Evolutionary conservation across 1,140 invertebrate genomes (phyloP).

Genomic region (Linepithema humile): DNA sequence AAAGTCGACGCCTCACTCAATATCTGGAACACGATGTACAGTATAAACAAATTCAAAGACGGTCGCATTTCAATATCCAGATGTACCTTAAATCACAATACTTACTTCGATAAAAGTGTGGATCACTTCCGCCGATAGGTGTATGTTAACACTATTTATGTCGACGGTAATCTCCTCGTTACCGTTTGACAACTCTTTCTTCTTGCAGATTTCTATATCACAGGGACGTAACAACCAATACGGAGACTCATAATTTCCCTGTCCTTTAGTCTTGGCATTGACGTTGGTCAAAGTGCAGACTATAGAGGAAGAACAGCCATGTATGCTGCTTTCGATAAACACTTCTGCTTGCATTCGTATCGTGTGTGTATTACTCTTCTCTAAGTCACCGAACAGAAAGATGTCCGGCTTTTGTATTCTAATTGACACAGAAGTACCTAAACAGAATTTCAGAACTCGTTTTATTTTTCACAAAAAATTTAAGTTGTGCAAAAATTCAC

Average conservation of each 20-base stretch:
- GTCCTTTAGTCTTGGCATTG: constrained; percentile 85
- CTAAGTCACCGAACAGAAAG: constrained; percentile 90
- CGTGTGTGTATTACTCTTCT: constrained; percentile 88
- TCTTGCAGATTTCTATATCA: constrained; percentile 89
- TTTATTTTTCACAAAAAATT: not conserved
- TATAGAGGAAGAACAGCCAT: constrained; percentile 87
- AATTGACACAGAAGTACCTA: constrained; percentile 84
- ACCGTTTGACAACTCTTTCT: constrained; percentile 86
- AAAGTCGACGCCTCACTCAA: constrained; percentile 65
- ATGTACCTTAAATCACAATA: not conserved
- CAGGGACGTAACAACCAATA: constrained; percentile 87
- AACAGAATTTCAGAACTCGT: not conserved
- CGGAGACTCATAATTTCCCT: constrained; percentile 73
- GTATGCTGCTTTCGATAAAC: constrained; percentile 89
- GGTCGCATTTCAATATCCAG: not conserved
- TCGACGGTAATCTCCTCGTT: constrained; percentile 86
- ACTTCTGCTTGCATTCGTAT: constrained; percentile 91
- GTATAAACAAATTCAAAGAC: not conserved
- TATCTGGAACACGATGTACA: constrained; percentile 64
- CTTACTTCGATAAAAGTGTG: constrained; percentile 87
- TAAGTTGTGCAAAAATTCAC: not conserved
- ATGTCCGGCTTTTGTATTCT: constrained; percentile 92
- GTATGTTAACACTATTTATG: constrained; percentile 89
- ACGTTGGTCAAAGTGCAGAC: constrained; percentile 88
- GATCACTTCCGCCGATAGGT: constrained; percentile 90